Evolutionary conservation across 2,113 vertebrate species (phyloP).

Genomic region (Macrotus californicus): DNA sequence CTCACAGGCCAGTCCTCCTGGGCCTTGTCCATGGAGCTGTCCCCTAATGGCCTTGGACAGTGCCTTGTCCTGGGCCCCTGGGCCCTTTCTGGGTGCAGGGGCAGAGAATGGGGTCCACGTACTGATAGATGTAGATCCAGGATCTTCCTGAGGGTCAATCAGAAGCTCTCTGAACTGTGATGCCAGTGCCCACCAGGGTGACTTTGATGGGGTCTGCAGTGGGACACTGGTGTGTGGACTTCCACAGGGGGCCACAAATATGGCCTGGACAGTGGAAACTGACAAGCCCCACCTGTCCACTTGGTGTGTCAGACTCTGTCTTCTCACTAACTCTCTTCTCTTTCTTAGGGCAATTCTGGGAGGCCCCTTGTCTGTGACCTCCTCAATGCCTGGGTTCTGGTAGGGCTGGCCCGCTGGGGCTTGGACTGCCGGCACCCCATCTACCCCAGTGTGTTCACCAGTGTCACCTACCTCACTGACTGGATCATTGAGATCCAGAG

Average conservation of each 20-base stretch:
- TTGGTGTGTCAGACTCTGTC: neutral
- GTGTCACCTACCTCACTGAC: conserved; percentile 73
- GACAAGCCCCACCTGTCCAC: fast-evolving
- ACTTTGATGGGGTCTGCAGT: neutral
- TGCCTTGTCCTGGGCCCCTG: neutral
- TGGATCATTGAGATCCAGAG: conserved; percentile 73
- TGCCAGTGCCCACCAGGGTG: neutral
- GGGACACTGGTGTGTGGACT: neutral
- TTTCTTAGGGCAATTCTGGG: conserved; percentile 83
- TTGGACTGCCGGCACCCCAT: conserved; percentile 77
- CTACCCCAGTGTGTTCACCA: conserved; percentile 85
- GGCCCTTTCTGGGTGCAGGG: neutral
- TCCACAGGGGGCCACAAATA: neutral
- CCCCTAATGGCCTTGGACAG: neutral
- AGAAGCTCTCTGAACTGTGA: neutral
- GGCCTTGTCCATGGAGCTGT: neutral
- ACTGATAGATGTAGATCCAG: neutral
- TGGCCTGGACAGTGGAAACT: no score
- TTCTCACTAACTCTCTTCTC: neutral
- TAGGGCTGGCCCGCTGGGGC: conserved; percentile 87
- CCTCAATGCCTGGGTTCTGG: conserved; percentile 78
- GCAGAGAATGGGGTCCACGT: neutral
- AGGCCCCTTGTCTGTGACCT: conserved; percentile 82
- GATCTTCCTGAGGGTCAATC: neutral
- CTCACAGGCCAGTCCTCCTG: neutral